Evolutionary conservation across 2,797 vertebrate genomes (phyloP).

Genomic region (Dallia pectoralis): DNA sequence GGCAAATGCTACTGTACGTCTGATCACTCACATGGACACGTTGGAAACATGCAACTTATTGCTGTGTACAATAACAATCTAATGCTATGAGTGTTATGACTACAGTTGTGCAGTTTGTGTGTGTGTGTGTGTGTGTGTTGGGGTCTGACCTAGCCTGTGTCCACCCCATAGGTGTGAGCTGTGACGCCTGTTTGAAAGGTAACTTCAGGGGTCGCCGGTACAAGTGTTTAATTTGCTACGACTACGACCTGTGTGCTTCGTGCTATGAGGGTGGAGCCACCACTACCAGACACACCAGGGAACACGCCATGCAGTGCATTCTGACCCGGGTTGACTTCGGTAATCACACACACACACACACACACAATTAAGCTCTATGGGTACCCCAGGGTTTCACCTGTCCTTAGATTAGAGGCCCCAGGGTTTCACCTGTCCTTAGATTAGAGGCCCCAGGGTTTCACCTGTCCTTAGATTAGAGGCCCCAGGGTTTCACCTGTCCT

Average conservation of each 20-base stretch:
- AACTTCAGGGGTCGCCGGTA: conserved; percentile 97
- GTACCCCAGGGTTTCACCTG: too few species aligned
- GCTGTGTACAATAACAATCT: not conserved
- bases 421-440: too few species aligned
- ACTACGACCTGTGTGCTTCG: conserved; percentile 98
- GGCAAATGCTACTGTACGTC: not conserved
- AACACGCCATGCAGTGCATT: conserved; percentile 99
- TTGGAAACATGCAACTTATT: not conserved
- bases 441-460: too few species aligned
- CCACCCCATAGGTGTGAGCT: conserved; percentile 93
- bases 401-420: too few species aligned
- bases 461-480: too few species aligned
- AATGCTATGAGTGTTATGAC: not conserved
- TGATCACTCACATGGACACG: not conserved
- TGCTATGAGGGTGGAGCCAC: conserved; percentile 99
- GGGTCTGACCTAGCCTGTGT: not conserved
- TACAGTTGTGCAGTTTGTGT: not conserved
- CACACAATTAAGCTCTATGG: not conserved
- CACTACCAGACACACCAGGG: conserved; percentile 95
- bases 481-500: too few species aligned
- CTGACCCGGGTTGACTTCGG: conserved; percentile 99
- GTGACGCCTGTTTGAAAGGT: conserved; percentile 99
- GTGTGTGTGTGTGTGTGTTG: not conserved
- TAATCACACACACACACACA: conserved; percentile 63
- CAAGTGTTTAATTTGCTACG: conserved; percentile 99